Conservation (phyloP, 2,113 vertebrate species). For the Monopterus albus region DNA sequence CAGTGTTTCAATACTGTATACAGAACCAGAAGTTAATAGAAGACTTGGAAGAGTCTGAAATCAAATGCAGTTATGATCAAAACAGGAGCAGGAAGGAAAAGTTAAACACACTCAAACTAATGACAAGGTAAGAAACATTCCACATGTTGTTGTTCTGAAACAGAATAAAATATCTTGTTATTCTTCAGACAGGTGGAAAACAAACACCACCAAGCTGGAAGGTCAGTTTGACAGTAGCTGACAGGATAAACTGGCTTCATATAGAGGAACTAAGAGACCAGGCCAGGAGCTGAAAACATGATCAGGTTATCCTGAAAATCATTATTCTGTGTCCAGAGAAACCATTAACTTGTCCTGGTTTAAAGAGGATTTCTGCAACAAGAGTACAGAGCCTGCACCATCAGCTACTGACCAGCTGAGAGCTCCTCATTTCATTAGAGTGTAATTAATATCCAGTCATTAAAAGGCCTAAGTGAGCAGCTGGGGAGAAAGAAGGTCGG, state of each 20-base stretch:
- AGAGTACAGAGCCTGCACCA: background rate
- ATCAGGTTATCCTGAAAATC: too few species aligned
- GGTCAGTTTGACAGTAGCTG: too few species aligned
- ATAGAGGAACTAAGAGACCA: background rate
- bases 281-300: background rate
- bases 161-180: background rate
- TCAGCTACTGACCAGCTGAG: conserved; percentile 15
- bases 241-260: too few species aligned
- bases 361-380: conserved; percentile 25
- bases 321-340: conserved; percentile 3
- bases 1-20: background rate
- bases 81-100: background rate
- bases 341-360: conserved; percentile 37
- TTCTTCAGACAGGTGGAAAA: background rate
- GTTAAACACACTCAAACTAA: background rate
- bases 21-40: conserved; percentile 2
- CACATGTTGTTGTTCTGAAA: background rate
- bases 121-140: background rate
- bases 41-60: conserved; percentile 10
- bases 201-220: too few species aligned
- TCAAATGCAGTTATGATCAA: conserved; percentile 9
- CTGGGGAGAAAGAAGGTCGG: background rate
- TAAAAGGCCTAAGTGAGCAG: conserved; percentile 3
- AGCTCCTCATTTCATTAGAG: conserved; percentile 47
- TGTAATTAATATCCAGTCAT: conserved; percentile 39